Base-by-base conservation (phyloP, 2,797 vertebrate genomes). In the Oryzias dopingdopingensis region DNA sequence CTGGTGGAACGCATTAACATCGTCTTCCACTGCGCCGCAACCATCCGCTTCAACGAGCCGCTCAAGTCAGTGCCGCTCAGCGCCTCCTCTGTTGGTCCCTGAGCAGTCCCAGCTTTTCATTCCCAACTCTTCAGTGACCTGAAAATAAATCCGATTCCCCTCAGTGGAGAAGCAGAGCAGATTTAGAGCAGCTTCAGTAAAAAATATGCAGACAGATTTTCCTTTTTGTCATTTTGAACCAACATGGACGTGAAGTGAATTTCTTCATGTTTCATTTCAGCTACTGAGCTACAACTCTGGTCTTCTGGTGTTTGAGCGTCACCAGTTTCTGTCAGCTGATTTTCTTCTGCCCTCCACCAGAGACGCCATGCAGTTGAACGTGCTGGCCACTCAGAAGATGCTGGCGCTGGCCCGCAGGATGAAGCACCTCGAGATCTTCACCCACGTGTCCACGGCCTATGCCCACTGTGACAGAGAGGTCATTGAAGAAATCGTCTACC, bases 11-110 rank as follows among this genome's bases (percentile, higher is more conserved):
- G 88, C 71, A 70, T 94, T 44, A 92, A 98, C 85, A 76, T 99
- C 1, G 75, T 99, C 84, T 98, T 99, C 87, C 97, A 99, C 87
- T 99, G 96, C 57, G 97, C 97, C 44, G 97, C 97, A 80, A 98
- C 97, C 12, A 81, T 99, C 74, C 92, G 97, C 82, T 99, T 99
- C 74, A 98, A 95, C 64, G 97, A 98, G 89, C 92, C 93, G 0
- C 92, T 99, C 55, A 96, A 96, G 97, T 99, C 80, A 92, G 94
- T 52, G 14, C 2, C 14, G 14, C 0, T 0, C 0, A 22, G 20
- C 20, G 3, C 20, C 20, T 22, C 1, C 1, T 4, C 8, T 26
- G 24, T 26, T 26, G 24, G 24, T 26, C 4, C 1, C 24, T 29
- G 6, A 29, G 1, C 26, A 6, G 26, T 29, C 26, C 26, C 43